phyloP scores from a whole-genome alignment of 2,888 invertebrate species.

The Cephus runcator region DNA sequence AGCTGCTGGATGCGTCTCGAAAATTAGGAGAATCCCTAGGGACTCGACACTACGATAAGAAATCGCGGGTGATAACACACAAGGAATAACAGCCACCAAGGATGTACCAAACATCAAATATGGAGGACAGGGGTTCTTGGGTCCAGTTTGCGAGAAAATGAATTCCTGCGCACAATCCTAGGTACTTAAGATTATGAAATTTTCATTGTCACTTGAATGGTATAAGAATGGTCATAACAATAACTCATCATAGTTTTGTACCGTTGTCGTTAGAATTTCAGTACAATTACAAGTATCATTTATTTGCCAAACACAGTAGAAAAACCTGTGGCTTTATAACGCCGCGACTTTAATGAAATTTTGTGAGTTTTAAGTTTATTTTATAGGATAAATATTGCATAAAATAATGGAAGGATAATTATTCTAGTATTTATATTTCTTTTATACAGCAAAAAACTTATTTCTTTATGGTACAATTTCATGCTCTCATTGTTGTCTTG shows the following conservation, averaged over 20 bases:
- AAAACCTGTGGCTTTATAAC: background rate
- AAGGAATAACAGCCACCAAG: conserved; percentile 4
- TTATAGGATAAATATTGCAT: background rate
- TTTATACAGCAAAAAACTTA: background rate
- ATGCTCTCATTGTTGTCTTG: background rate
- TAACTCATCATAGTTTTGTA: background rate
- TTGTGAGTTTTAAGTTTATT: background rate
- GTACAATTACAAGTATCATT: background rate
- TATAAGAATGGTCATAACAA: background rate
- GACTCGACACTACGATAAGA: background rate
- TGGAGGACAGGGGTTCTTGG: conserved; percentile 31
- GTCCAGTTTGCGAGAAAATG: background rate
- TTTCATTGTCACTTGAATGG: background rate
- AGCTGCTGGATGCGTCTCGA: background rate
- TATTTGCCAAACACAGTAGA: background rate
- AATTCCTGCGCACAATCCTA: background rate
- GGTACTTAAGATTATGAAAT: background rate
- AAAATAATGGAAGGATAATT: background rate
- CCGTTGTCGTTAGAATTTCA: background rate
- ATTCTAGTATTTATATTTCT: background rate
- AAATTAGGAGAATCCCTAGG: background rate
- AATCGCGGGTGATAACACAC: background rate
- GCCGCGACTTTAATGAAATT: background rate
- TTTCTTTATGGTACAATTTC: background rate
- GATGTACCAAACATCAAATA: conserved; percentile 39